A percentile compares a stretch with the other conserved stretches of the same genome.
These are phyloP conservation scores for Sinelater perroti DNA, from an alignment of 2,888 invertebrate species.

Conservation along the genomic window DNA sequence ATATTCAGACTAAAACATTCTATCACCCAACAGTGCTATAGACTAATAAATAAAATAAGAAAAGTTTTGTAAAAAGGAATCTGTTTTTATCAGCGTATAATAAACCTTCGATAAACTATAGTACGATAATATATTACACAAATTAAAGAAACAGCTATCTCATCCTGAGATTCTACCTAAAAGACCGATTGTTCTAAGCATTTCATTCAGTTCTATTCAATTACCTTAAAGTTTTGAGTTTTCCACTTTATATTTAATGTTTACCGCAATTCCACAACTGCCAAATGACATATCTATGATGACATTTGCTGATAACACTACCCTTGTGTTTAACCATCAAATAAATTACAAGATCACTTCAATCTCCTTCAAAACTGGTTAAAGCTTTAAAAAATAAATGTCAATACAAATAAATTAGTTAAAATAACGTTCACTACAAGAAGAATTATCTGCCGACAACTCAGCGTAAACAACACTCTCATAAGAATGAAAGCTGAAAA, in stretches of 20 bases:
- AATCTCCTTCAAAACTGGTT: conserved; percentile 7
- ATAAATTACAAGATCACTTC: conserved; percentile 6
- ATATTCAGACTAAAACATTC: conserved; percentile 1
- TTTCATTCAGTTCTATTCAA: not conserved
- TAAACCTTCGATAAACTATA: not conserved
- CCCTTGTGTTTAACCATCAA: conserved; percentile 10
- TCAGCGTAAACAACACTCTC: conserved; percentile 1
- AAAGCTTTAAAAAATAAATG: conserved; percentile 2
- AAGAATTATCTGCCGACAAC: conserved; percentile 5
- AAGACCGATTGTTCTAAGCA: not conserved
- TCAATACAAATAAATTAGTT: not conserved
- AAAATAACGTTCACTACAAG: conserved; percentile 6
- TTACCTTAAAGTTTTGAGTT: not conserved
- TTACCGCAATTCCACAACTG: not conserved
- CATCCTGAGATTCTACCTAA: not conserved
- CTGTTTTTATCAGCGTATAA: not conserved
- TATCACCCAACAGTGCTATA: conserved; percentile 1
- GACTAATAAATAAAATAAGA: not conserved
- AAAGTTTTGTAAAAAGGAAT: not conserved
- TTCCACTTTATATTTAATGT: not conserved
- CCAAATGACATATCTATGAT: not conserved
- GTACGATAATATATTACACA: not conserved
- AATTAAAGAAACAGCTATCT: no score
- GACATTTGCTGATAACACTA: conserved; percentile 1
- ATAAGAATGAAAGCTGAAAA: not conserved